Percentiles rank a stretch among this genome's conserved stretches.
Evolutionary conservation across 2,888 invertebrate species (phyloP).

Genomic region (Phyto melanocephala): DNA sequence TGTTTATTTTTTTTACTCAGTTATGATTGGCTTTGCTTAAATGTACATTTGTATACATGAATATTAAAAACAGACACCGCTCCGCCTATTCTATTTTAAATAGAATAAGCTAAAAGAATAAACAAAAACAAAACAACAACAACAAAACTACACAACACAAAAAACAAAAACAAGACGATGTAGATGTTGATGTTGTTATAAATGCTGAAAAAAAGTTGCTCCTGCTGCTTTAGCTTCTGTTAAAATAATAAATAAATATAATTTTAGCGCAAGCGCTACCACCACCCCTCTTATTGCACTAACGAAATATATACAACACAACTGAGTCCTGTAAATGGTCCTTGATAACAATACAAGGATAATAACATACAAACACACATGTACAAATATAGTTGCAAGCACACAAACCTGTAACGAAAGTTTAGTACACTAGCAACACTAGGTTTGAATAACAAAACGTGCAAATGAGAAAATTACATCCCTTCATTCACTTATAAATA

Average conservation of each 20-base stretch:
- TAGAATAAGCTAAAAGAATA: constrained; percentile 65
- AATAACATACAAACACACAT: constrained; percentile 30
- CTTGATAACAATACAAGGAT: constrained; percentile 64
- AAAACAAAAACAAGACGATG: constrained; percentile 11
- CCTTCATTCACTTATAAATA: constrained; percentile 76
- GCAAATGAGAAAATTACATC: constrained; percentile 75
- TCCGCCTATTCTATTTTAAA: constrained; percentile 66
- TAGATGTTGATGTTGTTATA: constrained; percentile 54
- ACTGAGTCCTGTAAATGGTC: constrained; percentile 53
- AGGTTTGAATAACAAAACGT: constrained; percentile 61
- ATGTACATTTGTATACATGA: constrained; percentile 55
- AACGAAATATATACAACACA: constrained; percentile 38
- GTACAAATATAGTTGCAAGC: not conserved
- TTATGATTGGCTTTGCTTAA: constrained; percentile 75
- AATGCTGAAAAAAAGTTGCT: constrained; percentile 49
- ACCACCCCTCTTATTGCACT: constrained; percentile 49
- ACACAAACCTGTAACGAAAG: not conserved
- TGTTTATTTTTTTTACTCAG: constrained; percentile 68
- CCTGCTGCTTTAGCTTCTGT: constrained; percentile 65
- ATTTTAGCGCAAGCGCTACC: constrained; percentile 78
- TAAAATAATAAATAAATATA: constrained; percentile 78
- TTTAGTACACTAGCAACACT: constrained; percentile 25
- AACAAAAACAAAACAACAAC: constrained; percentile 60
- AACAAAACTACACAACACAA: constrained; percentile 24
- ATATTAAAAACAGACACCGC: constrained; percentile 61